Conservation (phyloP, 2,888 invertebrate genomes). For the Epistrophe eligans region DNA sequence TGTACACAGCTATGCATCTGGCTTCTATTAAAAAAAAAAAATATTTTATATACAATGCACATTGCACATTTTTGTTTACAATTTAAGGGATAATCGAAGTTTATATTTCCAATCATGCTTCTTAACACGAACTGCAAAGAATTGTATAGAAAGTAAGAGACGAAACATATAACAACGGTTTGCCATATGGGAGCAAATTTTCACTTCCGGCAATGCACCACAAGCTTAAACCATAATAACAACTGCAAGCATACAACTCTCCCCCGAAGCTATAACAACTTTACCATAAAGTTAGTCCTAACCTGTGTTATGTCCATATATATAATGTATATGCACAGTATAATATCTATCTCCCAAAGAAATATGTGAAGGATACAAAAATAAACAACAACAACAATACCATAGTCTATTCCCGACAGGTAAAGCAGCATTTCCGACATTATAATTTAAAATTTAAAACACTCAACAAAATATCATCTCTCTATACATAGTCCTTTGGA, state of each 20-base stretch:
- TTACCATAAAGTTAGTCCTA: constrained; percentile 2
- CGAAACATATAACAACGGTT: constrained; percentile 15
- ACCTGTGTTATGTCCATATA: neutral
- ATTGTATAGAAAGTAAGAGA: neutral
- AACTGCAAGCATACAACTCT: neutral
- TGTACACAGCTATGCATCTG: too few species aligned
- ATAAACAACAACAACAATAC: neutral
- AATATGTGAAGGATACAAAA: neutral
- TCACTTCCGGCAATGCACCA: constrained; percentile 11
- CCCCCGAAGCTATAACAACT: neutral
- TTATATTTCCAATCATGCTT: constrained; percentile 18
- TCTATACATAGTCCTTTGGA: neutral
- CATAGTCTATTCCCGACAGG: constrained; percentile 12
- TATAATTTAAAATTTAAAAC: constrained; percentile 54
- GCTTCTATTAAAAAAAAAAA: neutral
- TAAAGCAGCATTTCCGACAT: constrained; percentile 27
- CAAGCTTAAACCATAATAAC: constrained; percentile 5
- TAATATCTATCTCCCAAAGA: neutral
- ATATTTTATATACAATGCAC: neutral
- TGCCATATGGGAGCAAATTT: constrained; percentile 23
- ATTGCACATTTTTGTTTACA: neutral
- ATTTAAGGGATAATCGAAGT: neutral
- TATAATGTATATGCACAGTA: neutral
- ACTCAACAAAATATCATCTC: constrained; percentile 39
- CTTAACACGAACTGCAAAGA: neutral